Conservation (phyloP, 2,888 invertebrate genomes). For the Tanypteryx hageni region DNA sequence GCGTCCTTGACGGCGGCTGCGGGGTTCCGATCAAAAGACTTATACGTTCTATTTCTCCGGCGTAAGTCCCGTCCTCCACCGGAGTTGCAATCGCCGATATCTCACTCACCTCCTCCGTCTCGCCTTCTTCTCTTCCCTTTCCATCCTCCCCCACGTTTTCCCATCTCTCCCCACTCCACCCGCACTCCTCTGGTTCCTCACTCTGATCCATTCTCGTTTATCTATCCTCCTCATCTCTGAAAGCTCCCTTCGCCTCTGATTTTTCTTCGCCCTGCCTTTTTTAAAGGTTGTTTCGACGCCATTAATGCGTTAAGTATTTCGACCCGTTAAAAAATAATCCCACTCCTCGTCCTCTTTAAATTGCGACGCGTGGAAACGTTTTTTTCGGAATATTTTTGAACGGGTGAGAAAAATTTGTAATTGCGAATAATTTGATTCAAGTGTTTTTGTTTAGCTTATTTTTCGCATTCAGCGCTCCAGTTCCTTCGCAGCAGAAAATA, state of each 20-base stretch:
- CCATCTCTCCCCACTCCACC: too few species aligned
- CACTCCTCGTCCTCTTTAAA: neutral
- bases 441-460: neutral
- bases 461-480: neutral
- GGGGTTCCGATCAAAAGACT: constrained; percentile 9
- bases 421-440: neutral
- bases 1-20: neutral
- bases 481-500: neutral
- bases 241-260: neutral
- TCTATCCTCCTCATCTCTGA: neutral
- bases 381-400: neutral
- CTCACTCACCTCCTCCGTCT: too few species aligned
- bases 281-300: too few species aligned
- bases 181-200: neutral
- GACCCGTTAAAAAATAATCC: neutral
- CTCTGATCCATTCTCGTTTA: neutral
- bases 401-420: neutral
- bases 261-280: neutral
- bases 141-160: too few species aligned
- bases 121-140: too few species aligned
- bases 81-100: too few species aligned
- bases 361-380: neutral
- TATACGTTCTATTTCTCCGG: neutral
- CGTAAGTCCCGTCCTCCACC: neutral
- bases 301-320: neutral